Evolutionary conservation across 35 echinoderm and acorn worm genomes (phyloP).

Genomic region (Strongylocentrotus purpuratus): DNA sequence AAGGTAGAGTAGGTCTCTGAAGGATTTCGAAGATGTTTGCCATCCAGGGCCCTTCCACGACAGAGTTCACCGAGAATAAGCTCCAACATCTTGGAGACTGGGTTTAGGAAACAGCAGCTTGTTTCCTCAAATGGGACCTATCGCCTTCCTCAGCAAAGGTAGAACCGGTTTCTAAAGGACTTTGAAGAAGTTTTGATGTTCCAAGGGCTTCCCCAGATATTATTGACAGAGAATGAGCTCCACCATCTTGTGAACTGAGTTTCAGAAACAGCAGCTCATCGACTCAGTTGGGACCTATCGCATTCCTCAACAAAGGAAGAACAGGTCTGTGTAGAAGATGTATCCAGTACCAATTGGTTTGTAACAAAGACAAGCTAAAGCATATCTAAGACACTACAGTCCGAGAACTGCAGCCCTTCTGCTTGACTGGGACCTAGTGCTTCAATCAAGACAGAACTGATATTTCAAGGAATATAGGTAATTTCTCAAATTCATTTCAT

Average conservation of each 20-base stretch:
- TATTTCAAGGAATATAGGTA: too few relatives aligned
- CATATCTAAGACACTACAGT: too few relatives aligned
- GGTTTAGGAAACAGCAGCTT: conserved; percentile 79
- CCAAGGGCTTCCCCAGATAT: conserved; percentile 74
- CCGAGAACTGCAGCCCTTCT: too few relatives aligned
- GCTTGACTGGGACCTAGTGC: too few relatives aligned
- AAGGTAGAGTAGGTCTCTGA: too few relatives aligned
- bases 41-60: too few relatives aligned
- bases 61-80: too few relatives aligned
- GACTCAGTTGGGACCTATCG: conserved; percentile 80
- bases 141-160: conserved; percentile 55
- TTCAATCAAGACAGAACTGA: too few relatives aligned
- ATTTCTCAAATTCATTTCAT: too few relatives aligned
- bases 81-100: conserved; percentile 84
- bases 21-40: too few relatives aligned
- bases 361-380: too few relatives aligned
- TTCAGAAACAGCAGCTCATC: conserved; percentile 69
- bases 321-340: background rate
- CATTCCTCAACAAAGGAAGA: conserved; percentile 53
- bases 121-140: conserved; percentile 81
- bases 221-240: conserved; percentile 85
- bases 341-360: background rate
- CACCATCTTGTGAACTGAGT: conserved; percentile 75
- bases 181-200: conserved; percentile 88
- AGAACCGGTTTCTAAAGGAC: too few relatives aligned